A percentile compares a stretch with the other conserved stretches of the same genome.
Conservation (phyloP, 2,113 vertebrate genomes). For the Chaetops frenatus region DNA sequence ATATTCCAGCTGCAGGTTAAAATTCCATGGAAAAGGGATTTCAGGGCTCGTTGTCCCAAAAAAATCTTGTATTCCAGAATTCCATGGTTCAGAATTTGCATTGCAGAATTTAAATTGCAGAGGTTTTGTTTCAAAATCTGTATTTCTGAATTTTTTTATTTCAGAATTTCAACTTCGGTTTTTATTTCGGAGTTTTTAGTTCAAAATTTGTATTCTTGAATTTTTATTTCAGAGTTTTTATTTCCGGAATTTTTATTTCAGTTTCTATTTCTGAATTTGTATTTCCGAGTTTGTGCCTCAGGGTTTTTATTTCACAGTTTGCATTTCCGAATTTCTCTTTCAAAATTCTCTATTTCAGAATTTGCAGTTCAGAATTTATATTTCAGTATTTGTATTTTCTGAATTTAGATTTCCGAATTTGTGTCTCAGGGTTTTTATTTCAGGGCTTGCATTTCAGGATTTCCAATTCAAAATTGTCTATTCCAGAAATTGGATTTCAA, state of each 20-base stretch:
- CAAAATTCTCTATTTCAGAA: not conserved
- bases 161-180: too few species aligned
- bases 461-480: not conserved
- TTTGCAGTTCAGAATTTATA: not conserved
- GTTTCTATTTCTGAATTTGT: too few species aligned
- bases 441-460: too few species aligned
- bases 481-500: not conserved
- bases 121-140: not conserved
- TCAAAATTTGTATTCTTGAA: too few species aligned
- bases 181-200: too few species aligned
- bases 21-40: not conserved
- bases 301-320: not conserved
- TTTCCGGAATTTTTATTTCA: too few species aligned
- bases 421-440: not conserved
- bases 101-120: too few species aligned
- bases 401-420: not conserved
- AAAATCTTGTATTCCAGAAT: too few species aligned
- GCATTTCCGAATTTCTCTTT: rapidly evolving
- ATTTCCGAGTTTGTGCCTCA: not conserved
- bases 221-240: too few species aligned
- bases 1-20: rapidly evolving
- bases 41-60: too few species aligned
- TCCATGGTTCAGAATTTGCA: not conserved
- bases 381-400: too few species aligned
- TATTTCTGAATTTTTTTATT: too few species aligned